Base-by-base conservation (phyloP, 2,113 vertebrate genomes). In the Ranitomeya variabilis region DNA sequence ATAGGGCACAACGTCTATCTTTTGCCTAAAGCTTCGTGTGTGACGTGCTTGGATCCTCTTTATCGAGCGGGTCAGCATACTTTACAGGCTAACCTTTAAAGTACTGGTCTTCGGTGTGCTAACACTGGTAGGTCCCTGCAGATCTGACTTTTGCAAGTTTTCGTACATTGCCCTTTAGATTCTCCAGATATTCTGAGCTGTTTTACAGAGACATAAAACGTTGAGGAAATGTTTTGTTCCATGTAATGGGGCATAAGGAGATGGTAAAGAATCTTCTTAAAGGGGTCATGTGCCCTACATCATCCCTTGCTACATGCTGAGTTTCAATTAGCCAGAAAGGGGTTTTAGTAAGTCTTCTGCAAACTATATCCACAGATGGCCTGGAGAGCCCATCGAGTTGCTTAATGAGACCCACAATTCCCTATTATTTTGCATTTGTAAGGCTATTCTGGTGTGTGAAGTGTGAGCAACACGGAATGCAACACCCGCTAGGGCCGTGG, bases 141-240 rank as follows among this genome's bases (percentile, higher is more conserved):
- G 80, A 23, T 83, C 80, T 83, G 80, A 83, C 80, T 83, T 83
- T 83, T 83, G 26, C 37, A 52, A 14, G 60, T 83, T 66, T 51
- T 52, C 37, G 6, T 18, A 21, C 37, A 7, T 45, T 66, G 80
- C 80, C 80, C 80, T 83, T 83, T 83, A n/a, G 19, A 45, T 66
- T 31, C 80, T 45, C 80, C 15, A 12, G 62, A 4, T 74, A 45
- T 7, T 73, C 23, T 15, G 16, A n/a, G 64, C 21, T 6, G 11
- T 7, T 82, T 64, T 10, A 60, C 3, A 52, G 60, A 10, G n/a
- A 23, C 12, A 23, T 21, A 67, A 83, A 67, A 19, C 15, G 37
- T 4, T n/a, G 51, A 26, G n/a, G n/a, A 80, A 80, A 55, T 80
- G 52, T 55, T 80, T 23, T 14, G 77, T 26, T 59, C 77, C 0